Evolutionary conservation across 2,797 vertebrate genomes (phyloP), one percentile per base, ranked within the genome.

Genomic region (Lithobates pipiens): DNA sequence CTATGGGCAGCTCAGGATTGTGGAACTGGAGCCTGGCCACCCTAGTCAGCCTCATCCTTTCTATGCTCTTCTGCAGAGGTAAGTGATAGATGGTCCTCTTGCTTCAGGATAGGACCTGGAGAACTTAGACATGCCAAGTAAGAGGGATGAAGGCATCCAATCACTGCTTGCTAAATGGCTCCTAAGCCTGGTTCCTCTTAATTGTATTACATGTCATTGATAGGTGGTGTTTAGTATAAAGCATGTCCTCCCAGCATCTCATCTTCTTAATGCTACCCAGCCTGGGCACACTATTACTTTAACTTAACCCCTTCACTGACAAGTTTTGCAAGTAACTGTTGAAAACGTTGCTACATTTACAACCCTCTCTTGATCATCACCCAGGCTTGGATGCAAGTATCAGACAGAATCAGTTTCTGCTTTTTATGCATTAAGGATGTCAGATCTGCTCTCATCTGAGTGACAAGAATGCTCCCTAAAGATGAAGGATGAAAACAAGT

Each of bases 61-160:
- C 80, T 36, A 70, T 87, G 76, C 63, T 83, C 15, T 71, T 80
- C 42, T 87, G 76, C 23, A 79, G 74, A 87, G 85, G 86, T 87
- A 84, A 83, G 32, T 46, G 36, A 61, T 36, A 34, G 42, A 68
- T 34, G 25, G 18, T 67, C 39, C 10, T 54, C 5, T 57, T 8
- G 32, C 15, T 34, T 27, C 42, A 72, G 21, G 36, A 18, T 25
- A 44, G 65, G 76, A 80, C 27, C 77, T 69, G 77, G 16, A 34
- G 44, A 81, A 72, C 21, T 61, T 57, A 25, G 5, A 57, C 25
- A 61, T 72, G 79, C 69, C 50, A 39, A 29, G 54, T 32, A 7
- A 23, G 70, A 65, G 34, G 57, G 80, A 73, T 82, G 21, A 23
- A 57, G 23, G 44, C 68, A 29, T 16, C 70, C 29, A 72, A 72